Evolutionary conservation across 2,113 vertebrate species (phyloP), one percentile per base, ranked within the genome.

Genomic region (Phylloscopus trochiloides): DNA sequence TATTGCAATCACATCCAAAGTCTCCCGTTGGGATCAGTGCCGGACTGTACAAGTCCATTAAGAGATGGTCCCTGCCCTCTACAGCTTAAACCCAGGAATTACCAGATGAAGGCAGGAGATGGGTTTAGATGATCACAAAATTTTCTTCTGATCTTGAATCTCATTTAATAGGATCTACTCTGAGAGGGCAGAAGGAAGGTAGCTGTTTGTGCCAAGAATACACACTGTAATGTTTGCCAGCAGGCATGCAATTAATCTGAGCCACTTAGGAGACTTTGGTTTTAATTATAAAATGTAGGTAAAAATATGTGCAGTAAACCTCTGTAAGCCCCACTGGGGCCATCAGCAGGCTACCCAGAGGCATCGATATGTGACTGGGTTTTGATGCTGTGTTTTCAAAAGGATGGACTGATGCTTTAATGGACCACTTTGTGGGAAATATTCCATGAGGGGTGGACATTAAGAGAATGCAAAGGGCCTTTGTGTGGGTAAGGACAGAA

Each of bases 201-300:
- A 83, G 63, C 72, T 96, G 52, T 38, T 80, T 88, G 72, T 72
- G 92, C 90, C 92, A 90, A 80, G 92, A 92, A 90, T 66, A 90
- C 63, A 86, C 70, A 57, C 47, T 36, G 47, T 47, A 76, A 74
- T 79, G 59, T 55, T 74, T 91, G 85, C 84, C 88, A 93, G 90
- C 71, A 93, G 72, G 92, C 82, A 88, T 43, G 72, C 93, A 94
- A 96, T 93, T 95, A 95, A 93, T 94, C 93, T 24, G 11, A 96
- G 72, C 67, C 85, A 90, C 75, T 96, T 90, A 90, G 67, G 88
- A 65, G 72, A 74, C 43, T 96, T 94, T 59, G 71, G 2, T 92
- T 96, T 96, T 97, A 96, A 94, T 96, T 97, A 96, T 92, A 92
- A 97, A 95, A 96, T 73, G 71, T 79, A 96, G 92, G 88, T 93